A percentile compares a stretch with the other conserved stretches of the same genome.
Evolutionary conservation across 2,797 vertebrate genomes (phyloP).

Genomic region (Arremon brunneinucha): DNA sequence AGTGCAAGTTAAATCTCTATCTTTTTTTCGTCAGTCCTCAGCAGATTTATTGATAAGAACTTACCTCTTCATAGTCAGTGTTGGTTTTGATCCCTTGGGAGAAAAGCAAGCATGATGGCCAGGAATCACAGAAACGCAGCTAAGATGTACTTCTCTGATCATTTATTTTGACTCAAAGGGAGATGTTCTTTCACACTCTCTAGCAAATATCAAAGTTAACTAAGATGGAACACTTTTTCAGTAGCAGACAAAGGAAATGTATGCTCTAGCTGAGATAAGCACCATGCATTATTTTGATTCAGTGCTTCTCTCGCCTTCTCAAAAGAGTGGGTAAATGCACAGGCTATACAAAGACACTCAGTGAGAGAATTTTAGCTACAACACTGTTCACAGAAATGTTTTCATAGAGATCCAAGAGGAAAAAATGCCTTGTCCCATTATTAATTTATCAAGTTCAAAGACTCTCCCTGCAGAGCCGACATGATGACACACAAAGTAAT

Average conservation of each 20-base stretch:
- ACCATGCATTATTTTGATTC: not conserved
- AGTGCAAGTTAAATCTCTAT: not conserved
- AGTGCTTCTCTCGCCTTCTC: not conserved
- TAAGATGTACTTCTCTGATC: not conserved
- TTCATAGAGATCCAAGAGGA: not conserved
- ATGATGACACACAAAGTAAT: not conserved
- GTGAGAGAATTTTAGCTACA: not conserved
- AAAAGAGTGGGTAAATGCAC: not conserved
- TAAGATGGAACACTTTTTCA: not conserved
- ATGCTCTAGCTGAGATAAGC: not conserved
- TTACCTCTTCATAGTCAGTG: not conserved
- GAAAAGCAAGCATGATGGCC: not conserved
- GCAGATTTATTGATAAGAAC: not conserved
- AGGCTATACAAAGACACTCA: not conserved
- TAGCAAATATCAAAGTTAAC: slow-evolving; percentile 40
- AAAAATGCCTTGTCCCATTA: not conserved
- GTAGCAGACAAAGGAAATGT: not conserved
- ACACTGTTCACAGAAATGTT: not conserved
- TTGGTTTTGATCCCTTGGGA: not conserved
- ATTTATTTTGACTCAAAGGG: not conserved
- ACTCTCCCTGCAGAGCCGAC: not conserved
- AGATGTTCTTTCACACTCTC: not conserved
- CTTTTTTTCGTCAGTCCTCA: not conserved
- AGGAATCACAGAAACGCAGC: not conserved
- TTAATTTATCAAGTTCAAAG: not conserved